Conservation (phyloP, 2,888 invertebrate genomes). For the Anthophora plumipes region DNA sequence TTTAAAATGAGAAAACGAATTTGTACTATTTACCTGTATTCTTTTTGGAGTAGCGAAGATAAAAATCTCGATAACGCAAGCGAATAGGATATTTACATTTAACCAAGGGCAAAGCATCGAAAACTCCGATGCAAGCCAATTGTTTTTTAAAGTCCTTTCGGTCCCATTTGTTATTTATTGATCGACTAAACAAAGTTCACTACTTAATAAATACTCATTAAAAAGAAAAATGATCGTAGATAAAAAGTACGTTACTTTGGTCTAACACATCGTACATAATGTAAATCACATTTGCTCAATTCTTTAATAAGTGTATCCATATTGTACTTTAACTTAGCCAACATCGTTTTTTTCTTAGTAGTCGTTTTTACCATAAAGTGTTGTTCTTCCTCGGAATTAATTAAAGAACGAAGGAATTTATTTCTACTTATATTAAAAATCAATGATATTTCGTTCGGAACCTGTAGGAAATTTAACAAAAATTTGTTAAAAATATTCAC, state of each 20-base stretch:
- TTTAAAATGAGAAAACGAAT: neutral
- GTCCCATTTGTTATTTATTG: conserved; percentile 59
- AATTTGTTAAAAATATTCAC: neutral
- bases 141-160: conserved; percentile 71
- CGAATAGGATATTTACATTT: conserved; percentile 74
- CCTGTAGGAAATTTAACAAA: conserved; percentile 50
- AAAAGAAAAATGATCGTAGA: neutral
- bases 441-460: conserved; percentile 72
- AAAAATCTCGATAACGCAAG: conserved; percentile 70
- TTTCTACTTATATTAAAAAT: conserved; percentile 73
- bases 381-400: conserved; percentile 55
- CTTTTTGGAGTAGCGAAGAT: conserved; percentile 67
- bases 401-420: conserved; percentile 73
- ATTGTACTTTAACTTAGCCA: conserved; percentile 81
- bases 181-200: conserved; percentile 54
- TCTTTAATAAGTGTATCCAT: conserved; percentile 81
- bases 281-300: conserved; percentile 81
- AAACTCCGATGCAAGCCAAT: conserved; percentile 70
- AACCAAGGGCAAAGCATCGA: conserved; percentile 73
- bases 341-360: conserved; percentile 74
- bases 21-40: conserved; percentile 39
- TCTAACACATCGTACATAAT: conserved; percentile 84
- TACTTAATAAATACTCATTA: conserved; percentile 2
- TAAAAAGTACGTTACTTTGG: conserved; percentile 74
- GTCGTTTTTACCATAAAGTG: conserved; percentile 51